Base-by-base conservation (phyloP, 2,888 invertebrate species). In the Chymomyza amoena region DNA sequence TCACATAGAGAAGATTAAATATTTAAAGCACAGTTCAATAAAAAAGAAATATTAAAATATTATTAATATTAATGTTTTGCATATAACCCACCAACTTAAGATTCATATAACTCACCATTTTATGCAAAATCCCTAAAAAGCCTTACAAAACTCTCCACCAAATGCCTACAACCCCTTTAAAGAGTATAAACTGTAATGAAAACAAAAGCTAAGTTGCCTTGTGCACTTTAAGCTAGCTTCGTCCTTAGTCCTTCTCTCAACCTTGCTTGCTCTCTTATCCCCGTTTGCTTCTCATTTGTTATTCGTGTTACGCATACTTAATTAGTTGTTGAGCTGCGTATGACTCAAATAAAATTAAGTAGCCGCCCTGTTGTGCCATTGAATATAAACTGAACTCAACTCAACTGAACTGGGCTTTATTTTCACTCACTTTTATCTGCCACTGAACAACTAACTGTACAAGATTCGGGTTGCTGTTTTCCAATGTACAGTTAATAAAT, bases 261-360 rank as follows among this genome's bases (percentile, higher is more conserved):
- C 15, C 51, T 64, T 5, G 15, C 10, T 36, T 56, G 20, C 28
- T 64, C 16, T 13, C n/a, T n/a, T n/a, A n/a, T n/a, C n/a, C 10
- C 28, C 9, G 15, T 2, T 50, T 51, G 13, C 60, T 36, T 4
- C 28, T 60, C 39, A 28, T 64, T 36, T 6, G 15, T 52, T 28
- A 9, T 61, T 39, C 61, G 56, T 66, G 61, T 18, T n/a, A 13
- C 7, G 66, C 66, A 66, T 61, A 66, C 60, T 52, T 61, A 66
- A 66, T 60, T 66, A 66, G 36, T 56, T 61, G n/a, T 61, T 28
- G 16, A 57, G 45, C 51, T 25, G 28, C 50, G 45, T 62, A 20
- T 25, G 25, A 15, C 20, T 20, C 45, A 39, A 25, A 51, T 51
- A 51, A 62, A 62, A 65, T 65, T 50, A 59, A 54, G 50, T 64